Evolutionary conservation across 2,797 vertebrate species (phyloP), one percentile per base, ranked within the genome.

Genomic region (Phrynocephalus guinanensis): DNA sequence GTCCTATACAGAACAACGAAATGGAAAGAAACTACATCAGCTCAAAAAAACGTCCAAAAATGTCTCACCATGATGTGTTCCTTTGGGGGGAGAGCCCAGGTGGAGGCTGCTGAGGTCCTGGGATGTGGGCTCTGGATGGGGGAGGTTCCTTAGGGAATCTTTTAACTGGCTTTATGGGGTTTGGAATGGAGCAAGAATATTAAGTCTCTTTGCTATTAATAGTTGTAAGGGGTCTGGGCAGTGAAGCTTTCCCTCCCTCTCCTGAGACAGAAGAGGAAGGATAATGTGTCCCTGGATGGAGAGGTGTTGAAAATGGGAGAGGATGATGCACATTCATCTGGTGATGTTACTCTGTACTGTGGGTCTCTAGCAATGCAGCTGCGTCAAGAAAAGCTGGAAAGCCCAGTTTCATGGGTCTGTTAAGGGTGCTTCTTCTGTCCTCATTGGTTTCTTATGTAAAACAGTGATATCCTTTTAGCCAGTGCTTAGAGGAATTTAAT

Each of bases 351-450:
- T 8, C 44, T 52, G 68, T 73, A 50, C 26, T 3, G 9, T 70
- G 78, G 60, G 68, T 76, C 22, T 84, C 85, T 60, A 33, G 82
- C 84, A 90, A 81, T 60, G 63, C 38, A 84, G 11, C 85, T 77
- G 50, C 77, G 33, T 87, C 82, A 87, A 70, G 68, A 81, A 30
- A 48, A 24, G 60, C n/a, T 24, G 70, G 48, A 84, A 24, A 83
- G 15, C 67, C 28, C 30, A 1, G 0, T 76, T 30, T 67, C 5
- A 68, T 28, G 28, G 56, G 67, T 26, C 33, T 10, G 66, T 2
- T 71, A 24, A 8, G 11, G 24, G 52, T 2, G 24, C 20, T 48
- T 20, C 18, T 73, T 63, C 56, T 24, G 9, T 9, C 26, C 28
- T 48, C 50, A 5, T 48, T 22, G 24, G 50, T 67, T 16, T 20